Base-by-base conservation (phyloP, 2,797 vertebrate genomes). In the Peromyscus attwateri region DNA sequence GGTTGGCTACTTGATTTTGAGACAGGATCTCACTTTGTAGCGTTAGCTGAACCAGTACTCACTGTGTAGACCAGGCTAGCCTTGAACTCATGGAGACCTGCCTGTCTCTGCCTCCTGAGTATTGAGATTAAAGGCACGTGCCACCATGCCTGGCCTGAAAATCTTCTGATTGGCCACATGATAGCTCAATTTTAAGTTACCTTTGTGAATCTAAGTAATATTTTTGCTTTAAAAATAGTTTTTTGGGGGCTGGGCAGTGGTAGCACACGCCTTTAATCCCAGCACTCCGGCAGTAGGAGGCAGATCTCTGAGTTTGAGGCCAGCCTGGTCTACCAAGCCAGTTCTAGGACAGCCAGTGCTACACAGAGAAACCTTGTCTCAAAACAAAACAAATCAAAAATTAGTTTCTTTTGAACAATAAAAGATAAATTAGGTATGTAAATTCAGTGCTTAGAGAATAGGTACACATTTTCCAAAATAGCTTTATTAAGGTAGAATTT, bases 371-470 rank as follows among this genome's bases (percentile, higher is more conserved):
- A n/a, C 68, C 17, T n/a, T 70, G 34, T 70, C 68, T 19, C 68
- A 70, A 70, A 29, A 19, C 21, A 60, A 60, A 60, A 62, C 19
- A 68, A 68, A 62, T 10, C 60, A 31, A 31, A 31, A 70, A 70
- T 19, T n/a, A n/a, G 68, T 70, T n/a, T 70, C 16, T 70, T 70
- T 37, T 62, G 68, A 76, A 94, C 97, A 97, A 98, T 97, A 97
- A 98, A 98, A 98, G 96, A 98, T 98, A 95, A 87, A 96, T 91
- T 97, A 88, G 85, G 94, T 95, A 95, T 97, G 96, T 97, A 98
- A 96, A 95, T 97, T 97, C 97, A 97, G 97, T 97, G 96, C 97
- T 94, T 98, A 97, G 92, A 98, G 96, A 98, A 95, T 96, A 92
- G 96, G 95, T 96, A 97, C 97, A 88, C 93, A 89, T 95, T 95